These are phyloP conservation scores for Masticophis lateralis DNA, from an alignment of 2,797 vertebrate species.

Conservation along the genomic window DNA sequence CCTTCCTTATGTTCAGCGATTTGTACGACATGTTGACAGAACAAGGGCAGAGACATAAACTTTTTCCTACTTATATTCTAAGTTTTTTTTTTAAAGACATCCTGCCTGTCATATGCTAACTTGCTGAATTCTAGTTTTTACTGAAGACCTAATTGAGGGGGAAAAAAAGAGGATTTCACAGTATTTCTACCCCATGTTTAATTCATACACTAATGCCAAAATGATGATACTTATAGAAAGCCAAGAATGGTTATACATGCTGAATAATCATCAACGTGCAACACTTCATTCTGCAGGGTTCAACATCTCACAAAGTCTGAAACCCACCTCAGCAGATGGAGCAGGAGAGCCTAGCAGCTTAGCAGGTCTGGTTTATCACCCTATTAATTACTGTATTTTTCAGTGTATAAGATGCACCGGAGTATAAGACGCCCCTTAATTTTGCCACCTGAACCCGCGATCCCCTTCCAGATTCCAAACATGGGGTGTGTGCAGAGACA, in stretches of 20 bases:
- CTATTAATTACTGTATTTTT: not conserved
- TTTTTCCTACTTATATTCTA: slow-evolving; percentile 1
- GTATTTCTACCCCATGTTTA: slow-evolving; percentile 5
- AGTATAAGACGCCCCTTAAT: too few species aligned
- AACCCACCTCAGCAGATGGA: not conserved
- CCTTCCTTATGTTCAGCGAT: slow-evolving; percentile 74
- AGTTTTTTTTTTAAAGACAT: not conserved
- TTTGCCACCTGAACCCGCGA: too few species aligned
- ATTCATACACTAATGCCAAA: not conserved
- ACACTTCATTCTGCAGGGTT: not conserved
- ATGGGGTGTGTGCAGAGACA: too few species aligned
- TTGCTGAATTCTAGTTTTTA: not conserved
- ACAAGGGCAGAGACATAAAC: slow-evolving; percentile 78
- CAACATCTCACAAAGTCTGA: not conserved
- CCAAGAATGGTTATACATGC: not conserved
- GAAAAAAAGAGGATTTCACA: not conserved
- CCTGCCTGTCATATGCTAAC: slow-evolving; percentile 2
- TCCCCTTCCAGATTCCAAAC: too few species aligned
- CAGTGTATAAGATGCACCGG: too few species aligned
- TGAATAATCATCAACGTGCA: not conserved
- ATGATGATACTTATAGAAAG: not conserved
- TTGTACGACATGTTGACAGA: slow-evolving; percentile 82
- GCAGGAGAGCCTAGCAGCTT: not conserved
- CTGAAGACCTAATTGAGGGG: slow-evolving; percentile 2
- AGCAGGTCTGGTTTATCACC: not conserved